These are phyloP conservation scores for Imbricaverruca yamaguchii DNA, from an alignment of 2,888 invertebrate species.

Conservation along the genomic window DNA sequence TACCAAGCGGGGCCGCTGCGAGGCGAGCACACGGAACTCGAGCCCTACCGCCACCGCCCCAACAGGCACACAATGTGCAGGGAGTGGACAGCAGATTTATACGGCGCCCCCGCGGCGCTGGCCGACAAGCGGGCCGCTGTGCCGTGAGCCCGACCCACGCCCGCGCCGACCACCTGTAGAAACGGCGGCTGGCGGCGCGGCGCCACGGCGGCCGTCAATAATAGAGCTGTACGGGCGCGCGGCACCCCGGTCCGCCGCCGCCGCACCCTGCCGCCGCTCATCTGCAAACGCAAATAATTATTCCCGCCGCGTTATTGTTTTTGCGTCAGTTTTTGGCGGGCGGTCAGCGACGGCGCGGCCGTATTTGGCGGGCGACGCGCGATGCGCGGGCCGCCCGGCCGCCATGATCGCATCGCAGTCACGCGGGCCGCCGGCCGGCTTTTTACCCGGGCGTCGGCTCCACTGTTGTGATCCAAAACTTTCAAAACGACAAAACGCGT, in stretches of 20 bases:
- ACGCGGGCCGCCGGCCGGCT: not conserved
- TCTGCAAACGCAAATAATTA: slow-evolving; percentile 10
- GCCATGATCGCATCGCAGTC: not conserved
- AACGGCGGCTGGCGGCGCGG: not conserved
- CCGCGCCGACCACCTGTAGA: slow-evolving; percentile 8
- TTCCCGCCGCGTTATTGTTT: slow-evolving; percentile 2
- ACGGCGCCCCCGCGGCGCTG: not conserved
- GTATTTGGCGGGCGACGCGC: not conserved
- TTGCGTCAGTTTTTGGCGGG: not conserved
- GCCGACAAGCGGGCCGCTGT: not conserved
- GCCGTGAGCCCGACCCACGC: not conserved
- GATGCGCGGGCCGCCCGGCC: not conserved
- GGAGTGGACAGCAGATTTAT: not conserved
- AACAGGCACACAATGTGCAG: too few relatives aligned
- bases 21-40: too few relatives aligned
- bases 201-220: not conserved
- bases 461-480: slow-evolving; percentile 13
- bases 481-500: slow-evolving; percentile 14
- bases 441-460: not conserved
- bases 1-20: too few relatives aligned
- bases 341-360: not conserved
- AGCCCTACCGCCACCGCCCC: too few relatives aligned
- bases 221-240: not conserved
- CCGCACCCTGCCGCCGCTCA: not conserved
- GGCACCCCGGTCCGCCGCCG: not conserved